A percentile compares a stretch with the other conserved stretches of the same genome.
Evolutionary conservation across 2,888 invertebrate species (phyloP).

Genomic region (Patella pellucida): DNA sequence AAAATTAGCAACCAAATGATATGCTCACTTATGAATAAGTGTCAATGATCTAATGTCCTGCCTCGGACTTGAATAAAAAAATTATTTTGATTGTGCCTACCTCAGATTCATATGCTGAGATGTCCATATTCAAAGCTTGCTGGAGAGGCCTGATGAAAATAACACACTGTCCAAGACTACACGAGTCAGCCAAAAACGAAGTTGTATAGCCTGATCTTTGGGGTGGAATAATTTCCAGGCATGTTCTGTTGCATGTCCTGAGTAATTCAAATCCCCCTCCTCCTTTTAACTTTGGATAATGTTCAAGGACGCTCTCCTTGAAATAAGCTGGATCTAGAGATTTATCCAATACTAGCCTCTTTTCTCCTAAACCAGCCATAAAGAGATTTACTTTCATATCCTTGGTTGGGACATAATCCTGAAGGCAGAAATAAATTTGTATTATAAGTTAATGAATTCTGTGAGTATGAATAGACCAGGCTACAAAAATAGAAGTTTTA

Average conservation of each 20-base stretch:
- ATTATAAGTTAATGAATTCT: background rate
- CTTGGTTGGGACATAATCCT: conserved; percentile 2
- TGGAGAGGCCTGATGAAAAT: conserved; percentile 11
- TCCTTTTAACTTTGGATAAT: background rate
- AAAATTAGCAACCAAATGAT: too few species aligned
- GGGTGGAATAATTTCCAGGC: conserved; percentile 5
- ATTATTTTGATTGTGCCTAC: conserved; percentile 5
- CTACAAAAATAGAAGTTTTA: conserved; percentile 7
- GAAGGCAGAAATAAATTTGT: conserved; percentile 3
- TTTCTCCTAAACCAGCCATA: conserved; percentile 3
- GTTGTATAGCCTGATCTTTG: conserved; percentile 8
- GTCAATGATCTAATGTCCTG: too few species aligned
- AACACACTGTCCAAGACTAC: conserved; percentile 5
- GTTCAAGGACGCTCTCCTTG: background rate
- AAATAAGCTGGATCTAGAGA: background rate
- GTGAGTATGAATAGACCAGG: background rate
- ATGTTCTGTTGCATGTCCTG: conserved; percentile 2
- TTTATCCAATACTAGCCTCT: background rate
- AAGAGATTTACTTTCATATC: conserved; percentile 1
- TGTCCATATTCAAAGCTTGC: conserved; percentile 3
- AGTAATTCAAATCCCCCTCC: conserved; percentile 6
- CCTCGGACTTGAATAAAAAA: background rate
- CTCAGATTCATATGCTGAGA: conserved; percentile 2
- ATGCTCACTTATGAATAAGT: too few species aligned
- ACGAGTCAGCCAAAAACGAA: conserved; percentile 4